phyloP scores from a whole-genome alignment of 2,797 vertebrate species.

The Salmo trutta region DNA sequence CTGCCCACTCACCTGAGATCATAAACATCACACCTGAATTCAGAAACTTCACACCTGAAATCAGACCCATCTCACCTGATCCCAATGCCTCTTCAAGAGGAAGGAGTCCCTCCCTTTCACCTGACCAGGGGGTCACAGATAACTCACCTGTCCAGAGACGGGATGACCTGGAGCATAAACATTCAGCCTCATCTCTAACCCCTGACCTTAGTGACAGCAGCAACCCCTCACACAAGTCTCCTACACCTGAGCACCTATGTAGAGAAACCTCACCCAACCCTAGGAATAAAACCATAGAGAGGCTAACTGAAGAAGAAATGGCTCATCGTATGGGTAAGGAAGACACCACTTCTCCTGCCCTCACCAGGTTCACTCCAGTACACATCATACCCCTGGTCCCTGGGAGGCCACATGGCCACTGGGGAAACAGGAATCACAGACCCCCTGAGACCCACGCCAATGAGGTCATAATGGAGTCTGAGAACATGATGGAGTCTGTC shows the following conservation, averaged over 20 bases:
- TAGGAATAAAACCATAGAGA: conserved; percentile 49
- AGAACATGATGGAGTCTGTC: conserved; percentile 57
- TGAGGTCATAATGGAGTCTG: conserved; percentile 48
- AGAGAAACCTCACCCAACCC: conserved; percentile 43
- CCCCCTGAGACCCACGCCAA: conserved; percentile 52
- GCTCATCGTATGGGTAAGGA: conserved; percentile 55
- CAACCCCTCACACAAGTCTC: conserved; percentile 23
- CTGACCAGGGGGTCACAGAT: conserved; percentile 15
- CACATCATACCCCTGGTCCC: conserved; percentile 71
- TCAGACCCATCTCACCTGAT: conserved; percentile 37
- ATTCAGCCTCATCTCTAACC: conserved; percentile 18
- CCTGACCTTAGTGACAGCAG: conserved; percentile 36
- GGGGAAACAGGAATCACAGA: conserved; percentile 58
- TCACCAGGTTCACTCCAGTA: conserved; percentile 74
- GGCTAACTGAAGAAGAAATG: conserved; percentile 54
- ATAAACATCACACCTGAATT: conserved; percentile 35
- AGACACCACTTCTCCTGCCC: conserved; percentile 66
- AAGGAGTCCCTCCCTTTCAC: conserved; percentile 25
- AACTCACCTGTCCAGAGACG: conserved; percentile 39
- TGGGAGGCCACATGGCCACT: conserved; percentile 67
- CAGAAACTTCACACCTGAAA: conserved; percentile 8
- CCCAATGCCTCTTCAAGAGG: conserved; percentile 21
- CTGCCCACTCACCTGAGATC: conserved; percentile 18
- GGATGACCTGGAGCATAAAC: conserved; percentile 34
- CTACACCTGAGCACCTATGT: conserved; percentile 36